Conservation (phyloP, 1,140 invertebrate genomes). For the Periplaneta americana region DNA sequence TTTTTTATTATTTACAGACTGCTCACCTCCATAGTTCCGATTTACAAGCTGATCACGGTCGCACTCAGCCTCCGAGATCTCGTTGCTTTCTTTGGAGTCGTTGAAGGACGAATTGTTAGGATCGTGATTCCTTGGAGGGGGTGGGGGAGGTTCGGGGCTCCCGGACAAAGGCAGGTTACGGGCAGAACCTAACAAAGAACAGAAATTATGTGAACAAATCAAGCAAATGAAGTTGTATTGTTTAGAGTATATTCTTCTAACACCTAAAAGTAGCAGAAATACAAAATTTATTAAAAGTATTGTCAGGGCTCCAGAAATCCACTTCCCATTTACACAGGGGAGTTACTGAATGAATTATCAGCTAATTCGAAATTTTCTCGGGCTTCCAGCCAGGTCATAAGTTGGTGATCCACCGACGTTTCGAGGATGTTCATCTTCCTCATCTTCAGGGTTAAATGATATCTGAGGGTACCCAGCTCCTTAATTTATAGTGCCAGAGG, state of each 20-base stretch:
- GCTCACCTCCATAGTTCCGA: constrained; percentile 68
- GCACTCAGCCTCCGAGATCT: constrained; percentile 89
- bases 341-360: no score
- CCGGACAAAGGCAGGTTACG: constrained; percentile 56
- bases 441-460: no score
- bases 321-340: no score
- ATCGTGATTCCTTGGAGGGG: constrained; percentile 67
- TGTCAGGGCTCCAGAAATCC: no score
- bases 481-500: no score
- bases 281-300: background rate
- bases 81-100: constrained; percentile 87
- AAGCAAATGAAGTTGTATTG: background rate
- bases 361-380: no score
- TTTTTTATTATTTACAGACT: background rate
- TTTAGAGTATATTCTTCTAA: no score
- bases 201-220: background rate
- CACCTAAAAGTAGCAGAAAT: no score
- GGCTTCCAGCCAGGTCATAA: no score
- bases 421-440: no score
- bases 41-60: constrained; percentile 72
- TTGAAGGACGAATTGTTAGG: constrained; percentile 73
- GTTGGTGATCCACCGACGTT: no score
- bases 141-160: constrained; percentile 74
- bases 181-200: constrained; percentile 47
- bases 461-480: no score